These are phyloP conservation scores for Xestoiulus laeticollis DNA, from an alignment of 2,888 invertebrate genomes.

Conservation along the genomic window DNA sequence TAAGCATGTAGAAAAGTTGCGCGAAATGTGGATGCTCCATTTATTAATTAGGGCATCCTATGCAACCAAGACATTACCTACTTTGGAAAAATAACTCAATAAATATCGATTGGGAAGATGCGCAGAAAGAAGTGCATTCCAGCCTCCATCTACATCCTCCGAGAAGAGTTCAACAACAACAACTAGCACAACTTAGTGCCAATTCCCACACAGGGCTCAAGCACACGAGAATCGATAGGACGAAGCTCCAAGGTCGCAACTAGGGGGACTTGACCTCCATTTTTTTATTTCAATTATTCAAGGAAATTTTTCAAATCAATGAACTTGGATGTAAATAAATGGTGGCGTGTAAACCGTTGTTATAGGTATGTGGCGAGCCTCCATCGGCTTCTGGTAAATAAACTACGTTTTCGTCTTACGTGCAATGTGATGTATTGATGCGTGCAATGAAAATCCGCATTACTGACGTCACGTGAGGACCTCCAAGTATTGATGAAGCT, in stretches of 20 bases:
- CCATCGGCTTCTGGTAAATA: not conserved
- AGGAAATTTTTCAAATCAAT: constrained; percentile 15
- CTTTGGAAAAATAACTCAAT: not conserved
- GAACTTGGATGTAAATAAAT: not conserved
- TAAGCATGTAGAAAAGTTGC: not conserved
- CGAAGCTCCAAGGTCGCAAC: constrained; percentile 1
- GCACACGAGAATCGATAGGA: constrained; percentile 18
- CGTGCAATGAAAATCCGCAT: not conserved
- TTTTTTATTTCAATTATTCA: not conserved
- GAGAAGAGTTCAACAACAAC: not conserved
- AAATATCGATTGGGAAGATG: not conserved
- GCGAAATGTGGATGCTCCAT: not conserved
- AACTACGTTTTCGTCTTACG: too few species aligned
- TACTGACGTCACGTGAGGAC: not conserved
- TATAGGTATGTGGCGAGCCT: not conserved
- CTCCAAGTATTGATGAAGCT: not conserved
- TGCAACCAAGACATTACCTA: not conserved
- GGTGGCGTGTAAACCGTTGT: not conserved
- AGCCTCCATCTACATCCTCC: not conserved
- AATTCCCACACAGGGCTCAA: constrained; percentile 24
- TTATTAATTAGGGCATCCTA: constrained; percentile 15
- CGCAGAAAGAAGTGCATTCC: not conserved
- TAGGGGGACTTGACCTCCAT: not conserved
- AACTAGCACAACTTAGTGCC: constrained; percentile 11
- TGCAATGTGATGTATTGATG: not conserved